Evolutionary conservation across 2,888 invertebrate genomes (phyloP), one percentile per base, ranked within the genome.

Genomic region (Aproaerema taeniolella): DNA sequence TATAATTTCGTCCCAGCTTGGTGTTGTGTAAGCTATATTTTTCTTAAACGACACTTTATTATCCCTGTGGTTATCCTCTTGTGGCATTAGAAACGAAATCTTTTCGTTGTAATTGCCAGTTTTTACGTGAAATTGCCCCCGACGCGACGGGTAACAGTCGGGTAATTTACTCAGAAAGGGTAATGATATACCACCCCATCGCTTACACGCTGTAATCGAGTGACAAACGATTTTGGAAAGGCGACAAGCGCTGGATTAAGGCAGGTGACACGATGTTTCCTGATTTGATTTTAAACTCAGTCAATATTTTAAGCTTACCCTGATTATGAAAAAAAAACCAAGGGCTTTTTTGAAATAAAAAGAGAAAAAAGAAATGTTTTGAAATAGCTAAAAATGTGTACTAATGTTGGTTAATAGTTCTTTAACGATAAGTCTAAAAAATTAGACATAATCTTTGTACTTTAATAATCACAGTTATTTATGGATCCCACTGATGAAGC

Each of bases 1-100:
- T 61, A 61, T 70, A 69, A 77, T 79, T 67, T 69, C 30, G 53
- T 43, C 50, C 52, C 47, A 39, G 49, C 49, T 53, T 49, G 45
- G 49, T 59, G 49, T 59, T 52, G 10, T 55, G 61, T 67, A 69
- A 67, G 75, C 65, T 77, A 67, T 85, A 73, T 67, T 85, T 85
- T 78, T 72, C 66, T 67, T 82, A 86, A 86, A 83, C 81, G 86
- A 81, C 85, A 86, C 75, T 85, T 83, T 85, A 79, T 83, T 82
- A 85, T 72, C 64, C 67, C 55, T 40, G 49, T 64, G 61, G 68
- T 82, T 81, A 83, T 77, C 74, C 78, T 74, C 78, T 77, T 75
- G 72, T 70, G 67, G 76, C 67, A 83, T 82, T 83, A 80, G 80
- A 78, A 71, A 75, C 61, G 55, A 61, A 71, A 71, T 65, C 58